These are phyloP conservation scores for Pogonomyrmex barbatus DNA, from an alignment of 1,140 invertebrate species.

Conservation along the genomic window DNA sequence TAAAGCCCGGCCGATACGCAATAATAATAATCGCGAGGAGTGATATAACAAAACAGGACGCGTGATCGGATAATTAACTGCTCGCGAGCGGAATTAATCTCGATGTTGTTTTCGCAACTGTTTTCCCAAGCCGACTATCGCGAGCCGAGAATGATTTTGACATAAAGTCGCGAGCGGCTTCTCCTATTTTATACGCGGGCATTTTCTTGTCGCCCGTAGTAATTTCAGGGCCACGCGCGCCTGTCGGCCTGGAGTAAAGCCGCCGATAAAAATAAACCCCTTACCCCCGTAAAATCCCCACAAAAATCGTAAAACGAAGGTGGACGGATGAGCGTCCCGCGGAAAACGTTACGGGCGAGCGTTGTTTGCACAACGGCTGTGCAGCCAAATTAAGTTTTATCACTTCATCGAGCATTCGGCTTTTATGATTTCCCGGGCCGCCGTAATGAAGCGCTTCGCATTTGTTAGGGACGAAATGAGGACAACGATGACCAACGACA, in stretches of 20 bases:
- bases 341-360: conserved; percentile 27
- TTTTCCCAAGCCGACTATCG: conserved; percentile 9
- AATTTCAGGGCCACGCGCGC: conserved; percentile 39
- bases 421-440: conserved; percentile 50
- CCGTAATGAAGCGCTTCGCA: conserved; percentile 32
- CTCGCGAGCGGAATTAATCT: conserved; percentile 31
- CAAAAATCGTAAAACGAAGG: conserved; percentile 44
- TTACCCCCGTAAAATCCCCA: background rate
- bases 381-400: conserved; percentile 61
- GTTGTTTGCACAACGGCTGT: conserved; percentile 47
- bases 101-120: conserved; percentile 36
- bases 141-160: background rate
- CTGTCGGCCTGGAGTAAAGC: background rate
- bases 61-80: conserved; percentile 34
- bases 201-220: conserved; percentile 41
- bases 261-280: conserved; percentile 52
- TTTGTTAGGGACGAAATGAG: conserved; percentile 19
- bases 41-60: conserved; percentile 32
- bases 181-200: conserved; percentile 11
- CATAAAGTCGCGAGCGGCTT: conserved; percentile 25
- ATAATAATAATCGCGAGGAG: conserved; percentile 7
- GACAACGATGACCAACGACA: conserved; percentile 2
- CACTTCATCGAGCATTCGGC: conserved; percentile 53
- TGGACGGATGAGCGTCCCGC: background rate
- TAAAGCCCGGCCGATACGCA: background rate